Percentiles rank a stretch among this genome's conserved stretches.
Evolutionary conservation across 2,113 vertebrate genomes (phyloP).

Genomic region (Thalassarche chlororhynchos): DNA sequence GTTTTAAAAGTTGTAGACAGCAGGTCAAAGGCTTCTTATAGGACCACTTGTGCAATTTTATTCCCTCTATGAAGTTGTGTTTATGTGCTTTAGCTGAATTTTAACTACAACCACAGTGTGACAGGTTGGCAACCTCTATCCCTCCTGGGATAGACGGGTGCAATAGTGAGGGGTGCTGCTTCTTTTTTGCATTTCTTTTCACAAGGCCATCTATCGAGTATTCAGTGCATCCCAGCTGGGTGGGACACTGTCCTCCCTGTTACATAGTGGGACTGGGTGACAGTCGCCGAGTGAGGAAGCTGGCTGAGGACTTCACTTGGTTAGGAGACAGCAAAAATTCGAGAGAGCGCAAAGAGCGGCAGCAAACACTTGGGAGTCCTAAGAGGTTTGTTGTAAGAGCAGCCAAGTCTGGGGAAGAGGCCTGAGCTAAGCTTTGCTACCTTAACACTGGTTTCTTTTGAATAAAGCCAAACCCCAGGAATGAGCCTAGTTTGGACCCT

Average conservation of each 20-base stretch:
- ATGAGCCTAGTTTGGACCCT: constrained; percentile 19
- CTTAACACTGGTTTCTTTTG: constrained; percentile 12
- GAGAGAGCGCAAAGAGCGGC: background rate
- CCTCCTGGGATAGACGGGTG: fast-evolving
- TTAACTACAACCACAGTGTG: background rate
- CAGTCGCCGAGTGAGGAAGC: fast-evolving
- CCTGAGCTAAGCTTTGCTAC: background rate
- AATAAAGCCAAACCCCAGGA: constrained; percentile 58
- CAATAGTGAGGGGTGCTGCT: background rate
- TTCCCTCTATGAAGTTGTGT: background rate
- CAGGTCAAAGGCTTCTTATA: background rate
- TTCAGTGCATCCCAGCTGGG: background rate
- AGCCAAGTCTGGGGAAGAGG: background rate
- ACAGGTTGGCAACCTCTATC: background rate
- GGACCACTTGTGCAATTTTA: background rate
- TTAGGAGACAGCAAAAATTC: background rate
- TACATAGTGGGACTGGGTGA: background rate
- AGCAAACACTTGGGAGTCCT: background rate
- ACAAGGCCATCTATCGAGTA: fast-evolving
- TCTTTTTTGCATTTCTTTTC: background rate
- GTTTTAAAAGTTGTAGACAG: background rate
- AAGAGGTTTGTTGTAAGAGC: background rate
- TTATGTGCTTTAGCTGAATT: constrained; percentile 2
- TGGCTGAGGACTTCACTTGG: background rate
- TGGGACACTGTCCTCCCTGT: background rate